phyloP scores from a whole-genome alignment of 2,888 invertebrate species.

The Hypselothyrea guttata region DNA sequence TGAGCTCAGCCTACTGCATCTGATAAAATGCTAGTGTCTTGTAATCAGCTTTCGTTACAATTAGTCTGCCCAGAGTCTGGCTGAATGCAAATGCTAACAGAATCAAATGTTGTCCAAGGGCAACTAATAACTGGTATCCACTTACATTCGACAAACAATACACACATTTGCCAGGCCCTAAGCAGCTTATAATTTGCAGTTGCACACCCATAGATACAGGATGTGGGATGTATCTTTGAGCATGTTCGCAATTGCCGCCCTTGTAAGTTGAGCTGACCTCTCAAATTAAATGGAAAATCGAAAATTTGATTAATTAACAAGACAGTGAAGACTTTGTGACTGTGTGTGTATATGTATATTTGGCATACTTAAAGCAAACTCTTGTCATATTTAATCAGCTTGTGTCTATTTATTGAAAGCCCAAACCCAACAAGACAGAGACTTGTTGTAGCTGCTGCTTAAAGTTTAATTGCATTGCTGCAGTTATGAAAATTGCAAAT shows the following conservation, averaged over 20 bases:
- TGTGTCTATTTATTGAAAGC: too few species aligned
- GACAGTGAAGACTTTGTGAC: neutral
- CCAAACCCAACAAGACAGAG: too few species aligned
- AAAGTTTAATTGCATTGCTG: too few species aligned
- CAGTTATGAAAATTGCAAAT: too few species aligned
- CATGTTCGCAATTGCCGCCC: conserved; percentile 16
- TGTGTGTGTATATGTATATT: neutral
- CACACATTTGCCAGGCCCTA: conserved; percentile 13
- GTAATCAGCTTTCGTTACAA: conserved; percentile 39
- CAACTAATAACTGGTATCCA: neutral
- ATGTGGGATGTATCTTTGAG: neutral
- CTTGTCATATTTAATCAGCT: too few species aligned
- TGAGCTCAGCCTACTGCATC: conserved; percentile 13
- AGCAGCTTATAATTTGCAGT: conserved; percentile 30
- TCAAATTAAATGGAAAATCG: conserved; percentile 40
- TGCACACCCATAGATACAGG: neutral
- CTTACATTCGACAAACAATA: conserved; percentile 2
- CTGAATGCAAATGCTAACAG: too few species aligned
- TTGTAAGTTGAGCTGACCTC: conserved; percentile 29
- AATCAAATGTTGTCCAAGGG: neutral
- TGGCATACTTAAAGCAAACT: too few species aligned
- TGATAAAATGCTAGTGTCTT: conserved; percentile 9
- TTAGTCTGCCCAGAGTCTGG: conserved; percentile 14
- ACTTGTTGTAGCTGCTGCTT: too few species aligned
- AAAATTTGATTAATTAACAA: conserved; percentile 44